These are phyloP conservation scores for Lutjanus erythropterus DNA, from an alignment of 2,113 vertebrate species.

Conservation along the genomic window DNA sequence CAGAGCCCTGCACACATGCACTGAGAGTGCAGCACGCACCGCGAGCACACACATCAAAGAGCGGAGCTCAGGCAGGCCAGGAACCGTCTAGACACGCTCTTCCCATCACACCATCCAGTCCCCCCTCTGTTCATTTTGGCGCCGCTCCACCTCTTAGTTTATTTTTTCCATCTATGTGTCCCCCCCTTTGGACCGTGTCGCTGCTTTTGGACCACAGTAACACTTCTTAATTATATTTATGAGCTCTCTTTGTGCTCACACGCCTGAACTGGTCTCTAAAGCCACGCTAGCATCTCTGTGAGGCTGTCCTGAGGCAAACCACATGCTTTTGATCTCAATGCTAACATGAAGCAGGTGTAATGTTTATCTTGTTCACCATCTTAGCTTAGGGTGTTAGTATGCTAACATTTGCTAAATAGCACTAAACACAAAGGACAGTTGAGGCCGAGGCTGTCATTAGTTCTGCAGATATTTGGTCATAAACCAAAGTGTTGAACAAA, in stretches of 20 bases:
- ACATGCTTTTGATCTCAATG: background rate
- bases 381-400: too few relatives aligned
- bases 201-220: slow-evolving; percentile 30
- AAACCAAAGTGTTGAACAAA: background rate
- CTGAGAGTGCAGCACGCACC: slow-evolving; percentile 61
- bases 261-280: background rate
- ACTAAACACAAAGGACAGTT: background rate
- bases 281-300: background rate
- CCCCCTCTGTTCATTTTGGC: slow-evolving; percentile 45
- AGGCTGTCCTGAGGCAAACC: background rate
- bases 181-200: slow-evolving; percentile 19
- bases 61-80: slow-evolving; percentile 64
- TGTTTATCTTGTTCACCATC: too few relatives aligned
- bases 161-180: slow-evolving; percentile 32
- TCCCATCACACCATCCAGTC: slow-evolving; percentile 56
- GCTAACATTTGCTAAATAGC: too few relatives aligned
- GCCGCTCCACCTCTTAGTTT: slow-evolving; percentile 36
- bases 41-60: slow-evolving; percentile 72
- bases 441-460: background rate
- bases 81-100: slow-evolving; percentile 76
- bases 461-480: background rate
- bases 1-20: slow-evolving; percentile 69
- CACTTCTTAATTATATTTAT: slow-evolving; percentile 13
- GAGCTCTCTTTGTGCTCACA: slow-evolving; percentile 6
- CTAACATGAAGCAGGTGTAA: background rate